These are phyloP conservation scores for Glaucomys volans DNA, from an alignment of 2,113 vertebrate genomes.

Conservation along the genomic window DNA sequence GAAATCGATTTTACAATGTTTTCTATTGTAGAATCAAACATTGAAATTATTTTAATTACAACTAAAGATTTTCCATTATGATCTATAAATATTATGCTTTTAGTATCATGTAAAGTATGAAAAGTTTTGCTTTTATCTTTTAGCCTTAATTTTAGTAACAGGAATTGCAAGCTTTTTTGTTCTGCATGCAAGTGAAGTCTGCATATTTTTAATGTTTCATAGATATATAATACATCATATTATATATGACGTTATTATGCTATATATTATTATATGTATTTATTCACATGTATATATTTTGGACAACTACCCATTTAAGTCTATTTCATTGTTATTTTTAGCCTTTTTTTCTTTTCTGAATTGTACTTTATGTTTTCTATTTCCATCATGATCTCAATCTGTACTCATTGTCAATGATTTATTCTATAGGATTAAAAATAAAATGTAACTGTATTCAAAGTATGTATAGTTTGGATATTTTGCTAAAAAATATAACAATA, in stretches of 20 bases:
- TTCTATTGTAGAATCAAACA: not conserved
- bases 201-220: not conserved
- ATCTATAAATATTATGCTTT: not conserved
- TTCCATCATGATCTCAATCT: not conserved
- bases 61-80: conserved; percentile 16
- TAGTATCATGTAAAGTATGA: not conserved
- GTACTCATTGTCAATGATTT: not conserved
- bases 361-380: not conserved
- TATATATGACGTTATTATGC: too few relatives aligned
- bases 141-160: conserved; percentile 10
- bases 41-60: conserved; percentile 28
- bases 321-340: not conserved
- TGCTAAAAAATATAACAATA: not conserved
- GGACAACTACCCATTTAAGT: not conserved
- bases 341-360: not conserved
- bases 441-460: not conserved
- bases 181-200: not conserved
- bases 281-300: not conserved
- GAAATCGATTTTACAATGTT: not conserved
- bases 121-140: not conserved
- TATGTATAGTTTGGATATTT: conserved; percentile 20
- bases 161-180: not conserved
- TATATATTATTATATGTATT: too few relatives aligned
- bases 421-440: conserved; percentile 17
- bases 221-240: too few relatives aligned